These are phyloP conservation scores for Paratrypauchen microcephalus DNA, from an alignment of 2,797 vertebrate species.

Conservation along the genomic window DNA sequence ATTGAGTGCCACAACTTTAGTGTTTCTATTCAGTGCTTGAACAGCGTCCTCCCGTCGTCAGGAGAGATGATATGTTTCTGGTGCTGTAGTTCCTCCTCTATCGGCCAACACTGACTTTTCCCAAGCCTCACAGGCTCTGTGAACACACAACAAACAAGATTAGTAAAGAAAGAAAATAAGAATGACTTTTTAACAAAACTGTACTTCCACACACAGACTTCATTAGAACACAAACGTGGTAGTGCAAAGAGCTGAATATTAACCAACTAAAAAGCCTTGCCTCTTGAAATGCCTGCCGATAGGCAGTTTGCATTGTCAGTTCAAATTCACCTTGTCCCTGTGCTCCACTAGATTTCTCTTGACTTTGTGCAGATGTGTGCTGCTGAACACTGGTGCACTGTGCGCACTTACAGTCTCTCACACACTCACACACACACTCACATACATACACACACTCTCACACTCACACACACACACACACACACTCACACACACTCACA, in stretches of 20 bases:
- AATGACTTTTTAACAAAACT: not conserved
- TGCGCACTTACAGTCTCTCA: not conserved
- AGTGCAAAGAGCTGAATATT: not conserved
- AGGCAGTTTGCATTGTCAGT: not conserved
- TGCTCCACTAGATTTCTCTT: constrained; percentile 14
- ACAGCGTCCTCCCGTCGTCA: constrained; percentile 78
- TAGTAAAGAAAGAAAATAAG: not conserved
- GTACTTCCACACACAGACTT: not conserved
- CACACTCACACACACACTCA: not conserved
- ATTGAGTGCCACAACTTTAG: constrained; percentile 90
- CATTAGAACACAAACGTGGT: not conserved
- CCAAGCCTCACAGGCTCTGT: constrained; percentile 77
- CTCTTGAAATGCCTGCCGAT: not conserved
- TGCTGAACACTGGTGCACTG: constrained; percentile 35
- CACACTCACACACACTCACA: not conserved
- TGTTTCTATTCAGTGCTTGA: constrained; percentile 95
- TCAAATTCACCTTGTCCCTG: not conserved
- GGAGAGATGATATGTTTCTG: constrained; percentile 85
- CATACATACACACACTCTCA: too few relatives aligned
- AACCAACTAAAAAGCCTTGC: not conserved
- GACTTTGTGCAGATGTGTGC: constrained; percentile 36
- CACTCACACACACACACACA: too few relatives aligned
- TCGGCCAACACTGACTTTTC: constrained; percentile 78
- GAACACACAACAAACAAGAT: constrained; percentile 34
- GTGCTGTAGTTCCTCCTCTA: constrained; percentile 79